phyloP scores from a whole-genome alignment of 53 echinoderm and acorn worm genomes.

The Actinopyga echinites region DNA sequence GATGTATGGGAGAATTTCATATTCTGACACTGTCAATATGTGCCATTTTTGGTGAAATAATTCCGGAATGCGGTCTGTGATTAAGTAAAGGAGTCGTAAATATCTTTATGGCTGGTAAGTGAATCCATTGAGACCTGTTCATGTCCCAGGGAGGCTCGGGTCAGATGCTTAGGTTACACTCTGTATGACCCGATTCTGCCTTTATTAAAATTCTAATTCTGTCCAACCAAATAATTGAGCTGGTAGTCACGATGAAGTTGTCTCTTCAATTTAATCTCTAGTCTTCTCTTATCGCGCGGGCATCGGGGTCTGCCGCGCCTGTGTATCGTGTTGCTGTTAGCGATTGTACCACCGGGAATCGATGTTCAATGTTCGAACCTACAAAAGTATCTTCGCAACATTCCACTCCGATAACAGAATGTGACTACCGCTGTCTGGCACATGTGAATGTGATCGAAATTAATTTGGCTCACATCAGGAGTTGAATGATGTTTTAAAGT shows the following conservation, averaged over 20 bases:
- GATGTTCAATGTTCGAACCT: no score
- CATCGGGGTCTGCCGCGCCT: no score
- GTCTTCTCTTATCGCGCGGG: no score
- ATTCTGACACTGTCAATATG: constrained; percentile 10
- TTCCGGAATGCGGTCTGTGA: constrained; percentile 45
- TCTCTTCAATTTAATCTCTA: no score
- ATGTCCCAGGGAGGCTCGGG: constrained; percentile 2
- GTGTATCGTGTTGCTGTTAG: no score
- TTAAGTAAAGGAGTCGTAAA: constrained; percentile 44
- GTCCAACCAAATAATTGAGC: constrained; percentile 18
- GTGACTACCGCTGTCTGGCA: no score
- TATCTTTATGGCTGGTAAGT: constrained; percentile 30
- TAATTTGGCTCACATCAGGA: no score
- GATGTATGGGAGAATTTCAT: constrained; percentile 25
- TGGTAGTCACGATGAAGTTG: constrained; percentile 4
- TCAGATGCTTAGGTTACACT: constrained; percentile 16
- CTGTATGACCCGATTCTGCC: constrained; percentile 30
- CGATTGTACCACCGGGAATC: no score
- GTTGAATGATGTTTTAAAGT: no score
- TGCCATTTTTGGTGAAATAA: constrained; percentile 27
- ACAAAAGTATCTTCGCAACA: no score
- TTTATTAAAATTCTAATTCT: constrained; percentile 30
- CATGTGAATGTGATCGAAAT: no score
- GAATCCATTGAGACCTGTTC: constrained; percentile 3
- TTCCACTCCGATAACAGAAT: no score